A percentile compares a stretch with the other conserved stretches of the same genome.
phyloP scores from a whole-genome alignment of 2,113 vertebrate genomes.

The human region DNA sequence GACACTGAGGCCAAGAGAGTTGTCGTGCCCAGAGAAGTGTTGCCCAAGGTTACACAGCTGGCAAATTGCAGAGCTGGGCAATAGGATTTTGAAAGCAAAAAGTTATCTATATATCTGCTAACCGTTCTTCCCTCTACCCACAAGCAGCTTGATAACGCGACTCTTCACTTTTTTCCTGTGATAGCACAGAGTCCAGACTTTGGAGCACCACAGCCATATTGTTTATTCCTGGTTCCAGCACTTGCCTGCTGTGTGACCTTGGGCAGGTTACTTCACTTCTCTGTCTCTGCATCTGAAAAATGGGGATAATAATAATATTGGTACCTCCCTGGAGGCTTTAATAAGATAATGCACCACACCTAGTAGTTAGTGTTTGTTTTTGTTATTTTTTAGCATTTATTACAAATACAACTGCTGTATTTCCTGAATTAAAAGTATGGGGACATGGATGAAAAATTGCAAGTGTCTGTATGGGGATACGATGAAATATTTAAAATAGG shows the following conservation, averaged over 20 bases:
- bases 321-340: not conserved
- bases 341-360: not conserved
- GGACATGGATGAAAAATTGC: not conserved
- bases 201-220: fast-evolving
- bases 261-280: not conserved
- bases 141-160: not conserved
- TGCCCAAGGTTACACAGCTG: not conserved
- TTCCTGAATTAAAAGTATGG: not conserved
- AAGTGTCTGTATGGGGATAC: not conserved
- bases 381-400: not conserved
- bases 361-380: not conserved
- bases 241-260: not conserved
- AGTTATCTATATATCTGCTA: not conserved
- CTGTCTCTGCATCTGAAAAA: not conserved
- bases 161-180: not conserved
- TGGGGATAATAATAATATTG: not conserved
- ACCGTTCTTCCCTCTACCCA: not conserved
- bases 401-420: not conserved
- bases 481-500: not conserved
- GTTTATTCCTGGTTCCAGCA: not conserved
- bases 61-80: not conserved
- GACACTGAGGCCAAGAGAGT: not conserved
- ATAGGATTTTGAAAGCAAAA: not conserved
- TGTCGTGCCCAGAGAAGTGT: too few relatives aligned
- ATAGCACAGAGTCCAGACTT: not conserved